Percentiles rank a stretch among this genome's conserved stretches.
Evolutionary conservation across 2,113 vertebrate genomes (phyloP).

Genomic region (Hydropotes inermis): DNA sequence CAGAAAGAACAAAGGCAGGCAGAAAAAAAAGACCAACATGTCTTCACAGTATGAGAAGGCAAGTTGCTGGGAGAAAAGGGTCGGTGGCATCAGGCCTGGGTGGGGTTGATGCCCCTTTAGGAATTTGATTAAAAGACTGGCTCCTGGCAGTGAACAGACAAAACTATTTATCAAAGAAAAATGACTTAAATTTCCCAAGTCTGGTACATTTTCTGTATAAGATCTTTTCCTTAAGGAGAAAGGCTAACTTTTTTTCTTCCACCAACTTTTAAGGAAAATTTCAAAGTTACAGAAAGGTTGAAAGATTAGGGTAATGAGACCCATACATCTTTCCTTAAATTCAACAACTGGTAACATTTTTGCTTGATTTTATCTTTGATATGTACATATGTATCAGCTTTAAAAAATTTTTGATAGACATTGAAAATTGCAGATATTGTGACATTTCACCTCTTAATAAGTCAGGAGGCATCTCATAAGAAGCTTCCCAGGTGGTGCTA

Average conservation of each 20-base stretch:
- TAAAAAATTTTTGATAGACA: background rate
- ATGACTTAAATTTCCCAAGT: background rate
- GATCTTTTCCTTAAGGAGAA: background rate
- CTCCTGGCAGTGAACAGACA: background rate
- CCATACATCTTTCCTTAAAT: background rate
- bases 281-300: background rate
- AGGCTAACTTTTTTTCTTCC: background rate
- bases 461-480: background rate
- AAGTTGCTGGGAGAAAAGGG: background rate
- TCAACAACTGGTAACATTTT: background rate
- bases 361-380: background rate
- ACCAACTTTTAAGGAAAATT: slow-evolving; percentile 7
- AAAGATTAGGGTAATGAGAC: background rate
- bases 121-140: background rate
- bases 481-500: background rate
- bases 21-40: background rate
- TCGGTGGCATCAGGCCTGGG: background rate
- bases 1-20: background rate
- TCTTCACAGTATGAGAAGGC: background rate
- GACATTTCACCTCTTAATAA: background rate
- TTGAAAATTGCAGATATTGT: background rate
- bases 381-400: background rate
- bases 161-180: slow-evolving; percentile 18
- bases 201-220: background rate
- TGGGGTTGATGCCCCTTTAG: background rate